phyloP scores from a whole-genome alignment of 1,140 invertebrate genomes.

The Aphis gossypii region DNA sequence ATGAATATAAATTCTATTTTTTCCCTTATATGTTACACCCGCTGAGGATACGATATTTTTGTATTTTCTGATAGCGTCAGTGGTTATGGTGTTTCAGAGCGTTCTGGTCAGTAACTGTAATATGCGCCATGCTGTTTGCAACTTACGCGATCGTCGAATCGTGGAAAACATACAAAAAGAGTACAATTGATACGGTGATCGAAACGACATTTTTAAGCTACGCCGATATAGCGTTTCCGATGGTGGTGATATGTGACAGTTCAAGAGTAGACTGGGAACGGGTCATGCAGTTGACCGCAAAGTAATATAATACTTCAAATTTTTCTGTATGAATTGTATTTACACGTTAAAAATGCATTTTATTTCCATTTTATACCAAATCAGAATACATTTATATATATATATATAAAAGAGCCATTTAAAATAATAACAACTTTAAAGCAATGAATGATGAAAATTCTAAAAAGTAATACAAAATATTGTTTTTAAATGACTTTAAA shows the following conservation, averaged over 20 bases:
- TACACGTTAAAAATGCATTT: background rate
- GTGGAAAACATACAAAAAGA: conserved; percentile 58
- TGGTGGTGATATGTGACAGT: conserved; percentile 62
- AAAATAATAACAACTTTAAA: too few relatives aligned
- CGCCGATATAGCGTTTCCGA: conserved; percentile 62
- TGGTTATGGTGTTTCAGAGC: conserved; percentile 16
- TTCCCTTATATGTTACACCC: background rate
- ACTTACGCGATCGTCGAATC: conserved; percentile 49
- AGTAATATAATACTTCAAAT: background rate
- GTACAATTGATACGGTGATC: conserved; percentile 61
- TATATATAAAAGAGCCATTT: too few relatives aligned
- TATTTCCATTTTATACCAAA: too few relatives aligned
- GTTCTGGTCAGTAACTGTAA: conserved; percentile 58
- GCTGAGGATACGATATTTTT: background rate
- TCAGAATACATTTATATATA: too few relatives aligned
- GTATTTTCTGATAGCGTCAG: background rate
- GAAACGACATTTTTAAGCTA: conserved; percentile 61
- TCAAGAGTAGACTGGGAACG: conserved; percentile 62
- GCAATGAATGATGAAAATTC: too few relatives aligned
- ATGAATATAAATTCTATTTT: background rate
- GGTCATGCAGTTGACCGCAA: conserved; percentile 40
- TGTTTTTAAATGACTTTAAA: too few relatives aligned
- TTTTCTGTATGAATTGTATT: background rate
- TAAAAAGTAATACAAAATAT: too few relatives aligned
- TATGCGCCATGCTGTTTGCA: conserved; percentile 56